These are phyloP conservation scores for Epinephelus awoara DNA, from an alignment of 2,797 vertebrate genomes.

Conservation along the genomic window DNA sequence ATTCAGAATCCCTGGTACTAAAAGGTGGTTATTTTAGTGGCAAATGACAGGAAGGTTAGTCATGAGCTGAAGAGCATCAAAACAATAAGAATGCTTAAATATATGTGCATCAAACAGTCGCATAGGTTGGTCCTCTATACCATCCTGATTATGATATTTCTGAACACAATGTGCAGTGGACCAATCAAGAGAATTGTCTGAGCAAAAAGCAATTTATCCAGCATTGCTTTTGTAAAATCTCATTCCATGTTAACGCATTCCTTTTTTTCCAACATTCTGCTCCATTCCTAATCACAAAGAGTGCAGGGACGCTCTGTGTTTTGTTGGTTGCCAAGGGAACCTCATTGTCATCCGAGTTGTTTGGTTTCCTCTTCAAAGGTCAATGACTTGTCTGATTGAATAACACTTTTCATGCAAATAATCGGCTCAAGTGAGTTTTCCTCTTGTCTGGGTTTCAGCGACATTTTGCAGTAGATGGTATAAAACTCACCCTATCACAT, in stretches of 20 bases:
- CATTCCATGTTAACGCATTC: constrained; percentile 30
- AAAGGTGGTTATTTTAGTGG: constrained; percentile 24
- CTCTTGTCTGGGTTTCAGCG: constrained; percentile 3
- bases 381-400: constrained; percentile 68
- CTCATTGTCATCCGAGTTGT: constrained; percentile 56
- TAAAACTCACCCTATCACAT: constrained; percentile 28
- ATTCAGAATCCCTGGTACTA: constrained; percentile 8
- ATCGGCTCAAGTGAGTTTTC: constrained; percentile 18
- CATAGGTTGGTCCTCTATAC: background rate
- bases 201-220: background rate
- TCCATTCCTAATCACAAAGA: constrained; percentile 62
- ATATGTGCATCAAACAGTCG: constrained; percentile 13
- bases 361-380: constrained; percentile 70
- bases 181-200: constrained; percentile 41
- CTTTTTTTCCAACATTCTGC: constrained; percentile 13
- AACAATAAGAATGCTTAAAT: background rate
- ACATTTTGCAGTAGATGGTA: constrained; percentile 18
- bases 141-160: constrained; percentile 14
- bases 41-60: constrained; percentile 16
- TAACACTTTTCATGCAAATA: constrained; percentile 67
- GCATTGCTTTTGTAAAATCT: background rate
- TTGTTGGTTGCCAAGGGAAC: constrained; percentile 65
- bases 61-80: background rate
- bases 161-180: constrained; percentile 4
- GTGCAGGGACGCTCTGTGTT: constrained; percentile 49